Evolutionary conservation across 1,140 invertebrate genomes (phyloP), one percentile per base, ranked within the genome.

Genomic region (Drosophila repleta): DNA sequence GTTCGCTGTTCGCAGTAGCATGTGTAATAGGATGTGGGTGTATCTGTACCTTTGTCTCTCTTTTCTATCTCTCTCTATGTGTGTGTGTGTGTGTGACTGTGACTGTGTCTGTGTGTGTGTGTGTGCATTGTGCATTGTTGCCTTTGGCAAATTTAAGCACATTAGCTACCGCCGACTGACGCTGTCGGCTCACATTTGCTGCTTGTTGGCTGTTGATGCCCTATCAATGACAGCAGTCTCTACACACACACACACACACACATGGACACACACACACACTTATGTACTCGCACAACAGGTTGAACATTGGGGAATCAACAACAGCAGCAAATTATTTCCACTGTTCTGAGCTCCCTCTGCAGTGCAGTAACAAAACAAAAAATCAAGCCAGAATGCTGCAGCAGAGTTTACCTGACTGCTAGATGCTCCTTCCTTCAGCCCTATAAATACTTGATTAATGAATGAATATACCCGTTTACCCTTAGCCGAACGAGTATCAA

Each of bases 151-250:
- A 67, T 62, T 67, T 62, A 71, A 63, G 71, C 75, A 70, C 49
- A 71, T 67, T 74, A 66, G 48, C 62, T 71, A 45, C 7, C 35
- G 48, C 32, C 73, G 63, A 68, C 58, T 78, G 76, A 24, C 32
- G 76, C 72, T 75, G 76, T 71, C 75, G 53, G 62, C 43, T 78
- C 53, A 61, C 66, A 75, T 78, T 77, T 78, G 62, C 46, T 57
- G 56, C 48, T 57, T 69, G 71, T 58, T 74, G 48, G 8, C 45
- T 74, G 72, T 64, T 75, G 73, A 75, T 74, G 68, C 68, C 72
- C 72, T 71, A 74, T 74, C 72, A 70, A 74, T 74, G 67, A 58
- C 72, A 74, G 48, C 60, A 70, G 60, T 39, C 43, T 53, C 41
- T 57, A 18, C 32, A 55, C 43, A 32, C 7, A 41, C 17, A 67